These are phyloP conservation scores for Chaenodraco wilsoni DNA, from an alignment of 2,797 vertebrate species.

Conservation along the genomic window DNA sequence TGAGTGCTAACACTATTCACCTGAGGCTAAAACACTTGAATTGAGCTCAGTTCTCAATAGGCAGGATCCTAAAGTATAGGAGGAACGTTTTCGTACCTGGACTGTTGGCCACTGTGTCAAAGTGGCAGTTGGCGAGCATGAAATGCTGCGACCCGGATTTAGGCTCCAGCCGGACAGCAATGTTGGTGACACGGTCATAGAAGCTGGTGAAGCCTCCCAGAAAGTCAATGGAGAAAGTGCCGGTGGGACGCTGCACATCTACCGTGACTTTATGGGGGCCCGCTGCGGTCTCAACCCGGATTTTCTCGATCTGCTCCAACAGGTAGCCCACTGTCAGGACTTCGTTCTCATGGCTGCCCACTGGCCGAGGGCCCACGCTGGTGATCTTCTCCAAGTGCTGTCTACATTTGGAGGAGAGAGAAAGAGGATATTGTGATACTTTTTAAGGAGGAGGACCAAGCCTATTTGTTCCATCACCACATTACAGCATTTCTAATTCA, in stretches of 20 bases:
- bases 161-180: slow-evolving; percentile 92
- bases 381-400: slow-evolving; percentile 92
- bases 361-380: slow-evolving; percentile 90
- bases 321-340: slow-evolving; percentile 91
- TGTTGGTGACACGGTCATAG: slow-evolving; percentile 94
- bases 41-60: not conserved
- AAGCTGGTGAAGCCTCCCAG: slow-evolving; percentile 97
- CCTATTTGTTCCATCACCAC: not conserved
- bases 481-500: not conserved
- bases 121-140: slow-evolving; percentile 96
- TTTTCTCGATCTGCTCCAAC: slow-evolving; percentile 88
- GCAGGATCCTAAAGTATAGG: not conserved
- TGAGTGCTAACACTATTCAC: not conserved
- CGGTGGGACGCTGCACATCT: slow-evolving; percentile 92
- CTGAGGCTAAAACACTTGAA: not conserved
- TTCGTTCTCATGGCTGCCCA: slow-evolving; percentile 95
- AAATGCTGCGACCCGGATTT: slow-evolving; percentile 88
- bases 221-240: slow-evolving; percentile 96
- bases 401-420: slow-evolving; percentile 73
- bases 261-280: slow-evolving; percentile 86
- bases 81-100: slow-evolving; percentile 81
- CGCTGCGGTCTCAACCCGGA: slow-evolving; percentile 78
- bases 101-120: slow-evolving; percentile 95
- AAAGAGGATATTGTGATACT: not conserved
- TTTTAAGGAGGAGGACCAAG: slow-evolving; percentile 9